phyloP scores from a whole-genome alignment of 1,140 invertebrate genomes.

The Zaprionus ornatus region DNA sequence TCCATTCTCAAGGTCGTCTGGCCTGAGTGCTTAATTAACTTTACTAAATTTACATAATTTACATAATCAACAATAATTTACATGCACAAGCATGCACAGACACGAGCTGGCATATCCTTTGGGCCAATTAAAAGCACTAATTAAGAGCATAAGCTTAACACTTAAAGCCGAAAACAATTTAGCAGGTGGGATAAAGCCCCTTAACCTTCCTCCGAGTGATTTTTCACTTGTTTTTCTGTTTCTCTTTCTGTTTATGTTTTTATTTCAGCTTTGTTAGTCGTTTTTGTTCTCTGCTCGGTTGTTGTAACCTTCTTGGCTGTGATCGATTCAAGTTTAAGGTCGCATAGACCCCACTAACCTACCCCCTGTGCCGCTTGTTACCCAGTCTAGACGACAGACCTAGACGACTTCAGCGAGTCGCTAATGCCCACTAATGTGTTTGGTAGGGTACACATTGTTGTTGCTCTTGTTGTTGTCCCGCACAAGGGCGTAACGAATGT shows the following conservation, averaged over 20 bases:
- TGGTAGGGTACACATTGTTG: slow-evolving; percentile 40
- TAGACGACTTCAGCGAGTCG: slow-evolving; percentile 51
- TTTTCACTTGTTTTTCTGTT: slow-evolving; percentile 36
- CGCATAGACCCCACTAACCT: slow-evolving; percentile 2
- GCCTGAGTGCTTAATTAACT: not conserved
- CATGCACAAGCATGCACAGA: not conserved
- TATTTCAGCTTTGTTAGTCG: slow-evolving; percentile 27
- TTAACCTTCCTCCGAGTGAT: slow-evolving; percentile 57
- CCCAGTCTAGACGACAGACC: slow-evolving; percentile 30
- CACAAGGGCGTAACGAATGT: slow-evolving; percentile 64
- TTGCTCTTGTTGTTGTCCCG: slow-evolving; percentile 33
- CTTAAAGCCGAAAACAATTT: slow-evolving; percentile 36
- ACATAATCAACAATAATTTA: not conserved
- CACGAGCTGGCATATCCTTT: not conserved
- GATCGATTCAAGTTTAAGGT: slow-evolving; percentile 78
- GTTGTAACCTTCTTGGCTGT: slow-evolving; percentile 47
- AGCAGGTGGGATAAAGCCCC: slow-evolving; percentile 41
- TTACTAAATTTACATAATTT: slow-evolving; percentile 16
- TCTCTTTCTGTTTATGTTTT: slow-evolving; percentile 19
- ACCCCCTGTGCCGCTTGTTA: slow-evolving; percentile 10
- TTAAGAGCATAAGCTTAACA: slow-evolving; percentile 36
- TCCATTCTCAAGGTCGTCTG: slow-evolving; percentile 21
- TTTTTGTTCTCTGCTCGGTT: slow-evolving; percentile 29
- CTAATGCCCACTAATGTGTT: slow-evolving; percentile 64
- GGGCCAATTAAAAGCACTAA: slow-evolving; percentile 18